Conservation (phyloP, 2,113 vertebrate species). For the Sinosuthora webbiana region DNA sequence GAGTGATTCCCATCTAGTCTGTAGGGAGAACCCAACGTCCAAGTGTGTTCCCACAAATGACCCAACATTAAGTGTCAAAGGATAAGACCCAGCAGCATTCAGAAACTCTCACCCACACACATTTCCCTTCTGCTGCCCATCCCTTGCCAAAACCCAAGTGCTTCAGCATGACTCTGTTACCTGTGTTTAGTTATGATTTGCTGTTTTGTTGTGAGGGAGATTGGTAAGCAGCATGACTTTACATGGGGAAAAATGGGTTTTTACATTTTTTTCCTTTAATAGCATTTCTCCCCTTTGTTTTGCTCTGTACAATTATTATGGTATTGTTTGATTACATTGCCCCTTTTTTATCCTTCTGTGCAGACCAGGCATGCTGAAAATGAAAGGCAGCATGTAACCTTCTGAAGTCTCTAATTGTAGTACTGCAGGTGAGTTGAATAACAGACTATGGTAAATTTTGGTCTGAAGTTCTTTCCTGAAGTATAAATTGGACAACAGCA, state of each 20-base stretch:
- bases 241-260: background rate
- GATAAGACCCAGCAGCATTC: background rate
- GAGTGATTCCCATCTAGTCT: background rate
- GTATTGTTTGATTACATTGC: slow-evolving; percentile 56
- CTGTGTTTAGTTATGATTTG: background rate
- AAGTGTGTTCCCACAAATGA: background rate
- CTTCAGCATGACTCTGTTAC: background rate
- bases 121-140: background rate
- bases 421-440: slow-evolving; percentile 65
- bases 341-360: slow-evolving; percentile 62
- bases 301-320: background rate
- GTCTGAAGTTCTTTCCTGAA: slow-evolving; percentile 45
- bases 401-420: slow-evolving; percentile 64
- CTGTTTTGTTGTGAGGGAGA: background rate
- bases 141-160: background rate
- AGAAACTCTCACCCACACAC: background rate
- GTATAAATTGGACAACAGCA: slow-evolving; percentile 69
- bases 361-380: slow-evolving; percentile 40
- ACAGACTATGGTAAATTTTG: slow-evolving; percentile 58
- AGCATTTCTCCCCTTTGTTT: background rate
- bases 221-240: background rate
- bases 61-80: background rate
- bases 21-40: background rate
- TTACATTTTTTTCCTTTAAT: background rate
- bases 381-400: slow-evolving; percentile 59